phyloP scores from a whole-genome alignment of 2,888 invertebrate species.

The Aphelenchoides bicaudatus region DNA sequence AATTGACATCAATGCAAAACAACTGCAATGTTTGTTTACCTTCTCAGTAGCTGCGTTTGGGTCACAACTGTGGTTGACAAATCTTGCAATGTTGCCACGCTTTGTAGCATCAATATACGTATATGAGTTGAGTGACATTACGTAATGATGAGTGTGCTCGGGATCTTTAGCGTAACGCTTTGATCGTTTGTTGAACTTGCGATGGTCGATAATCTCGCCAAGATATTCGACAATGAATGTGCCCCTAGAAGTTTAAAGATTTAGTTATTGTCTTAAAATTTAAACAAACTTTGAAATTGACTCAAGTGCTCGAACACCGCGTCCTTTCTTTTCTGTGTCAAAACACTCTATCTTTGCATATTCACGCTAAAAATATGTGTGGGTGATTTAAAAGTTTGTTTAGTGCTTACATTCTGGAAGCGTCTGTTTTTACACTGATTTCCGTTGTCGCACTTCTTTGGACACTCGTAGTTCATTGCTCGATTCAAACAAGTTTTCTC shows the following conservation, averaged over 20 bases:
- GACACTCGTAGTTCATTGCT: slow-evolving; percentile 18
- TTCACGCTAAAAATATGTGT: slow-evolving; percentile 26
- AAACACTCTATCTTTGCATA: slow-evolving; percentile 75
- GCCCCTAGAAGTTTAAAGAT: slow-evolving; percentile 68
- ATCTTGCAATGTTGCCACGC: slow-evolving; percentile 91
- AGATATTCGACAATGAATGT: slow-evolving; percentile 97
- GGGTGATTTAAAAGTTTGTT: not conserved
- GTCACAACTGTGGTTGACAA: slow-evolving; percentile 97
- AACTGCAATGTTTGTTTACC: slow-evolving; percentile 58
- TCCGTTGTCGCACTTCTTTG: slow-evolving; percentile 70
- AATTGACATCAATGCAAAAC: not conserved
- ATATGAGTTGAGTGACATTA: slow-evolving; percentile 65
- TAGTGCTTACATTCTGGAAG: slow-evolving; percentile 72
- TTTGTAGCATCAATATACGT: slow-evolving; percentile 91
- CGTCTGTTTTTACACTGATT: slow-evolving; percentile 88
- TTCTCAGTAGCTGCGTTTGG: slow-evolving; percentile 98
- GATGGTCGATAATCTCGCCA: slow-evolving; percentile 87
- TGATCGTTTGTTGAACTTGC: slow-evolving; percentile 83
- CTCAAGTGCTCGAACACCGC: slow-evolving; percentile 76
- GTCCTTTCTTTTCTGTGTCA: slow-evolving; percentile 81
- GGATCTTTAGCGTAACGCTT: slow-evolving; percentile 76
- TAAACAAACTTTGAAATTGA: slow-evolving; percentile 68
- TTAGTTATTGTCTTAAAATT: not conserved
- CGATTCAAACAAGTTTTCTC: slow-evolving; percentile 14
- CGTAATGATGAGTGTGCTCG: slow-evolving; percentile 44